A percentile compares a stretch with the other conserved stretches of the same genome.
These are phyloP conservation scores for Meteorus sp. DNA, from an alignment of 1,140 invertebrate species.

Conservation along the genomic window DNA sequence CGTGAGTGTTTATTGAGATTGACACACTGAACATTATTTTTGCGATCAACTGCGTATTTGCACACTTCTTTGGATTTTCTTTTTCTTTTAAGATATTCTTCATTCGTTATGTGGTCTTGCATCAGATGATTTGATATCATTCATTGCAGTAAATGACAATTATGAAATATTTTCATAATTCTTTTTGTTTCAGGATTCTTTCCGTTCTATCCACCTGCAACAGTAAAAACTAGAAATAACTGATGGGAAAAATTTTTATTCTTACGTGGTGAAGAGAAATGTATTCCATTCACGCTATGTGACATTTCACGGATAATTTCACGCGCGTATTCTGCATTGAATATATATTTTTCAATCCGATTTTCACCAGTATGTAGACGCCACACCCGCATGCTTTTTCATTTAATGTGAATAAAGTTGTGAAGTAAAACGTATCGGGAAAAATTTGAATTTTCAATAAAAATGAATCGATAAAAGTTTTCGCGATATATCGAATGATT, in stretches of 20 bases:
- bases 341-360: constrained; percentile 26
- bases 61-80: neutral
- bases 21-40: constrained; percentile 30
- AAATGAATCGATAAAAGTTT: neutral
- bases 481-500: neutral
- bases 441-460: neutral
- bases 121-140: too few species aligned
- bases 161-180: too few species aligned
- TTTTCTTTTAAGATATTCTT: constrained; percentile 28
- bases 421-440: too few species aligned
- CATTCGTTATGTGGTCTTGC: too few species aligned
- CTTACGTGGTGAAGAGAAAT: too few species aligned
- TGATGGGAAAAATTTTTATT: too few species aligned
- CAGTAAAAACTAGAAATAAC: too few species aligned
- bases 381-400: too few species aligned
- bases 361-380: neutral
- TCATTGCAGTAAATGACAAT: too few species aligned
- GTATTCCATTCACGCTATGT: constrained; percentile 51
- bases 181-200: too few species aligned
- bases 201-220: too few species aligned
- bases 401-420: too few species aligned
- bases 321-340: constrained; percentile 33
- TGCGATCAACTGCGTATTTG: neutral
- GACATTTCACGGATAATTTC: constrained; percentile 58
- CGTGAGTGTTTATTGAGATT: constrained; percentile 41